Base-by-base conservation (phyloP, 2,797 vertebrate genomes). In the Phoxinus dragarum region DNA sequence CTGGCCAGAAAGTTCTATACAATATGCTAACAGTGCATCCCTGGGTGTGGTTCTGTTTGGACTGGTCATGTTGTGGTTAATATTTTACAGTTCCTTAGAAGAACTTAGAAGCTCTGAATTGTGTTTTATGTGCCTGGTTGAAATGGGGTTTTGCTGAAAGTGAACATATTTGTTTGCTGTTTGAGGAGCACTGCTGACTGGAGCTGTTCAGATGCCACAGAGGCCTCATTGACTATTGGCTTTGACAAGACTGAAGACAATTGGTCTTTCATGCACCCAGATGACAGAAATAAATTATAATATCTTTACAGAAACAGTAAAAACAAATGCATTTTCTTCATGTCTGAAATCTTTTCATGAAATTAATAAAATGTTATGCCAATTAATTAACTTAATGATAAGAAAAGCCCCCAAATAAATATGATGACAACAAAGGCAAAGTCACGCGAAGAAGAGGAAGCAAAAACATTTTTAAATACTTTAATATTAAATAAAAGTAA, bases 81-180 rank as follows among this genome's bases (percentile, higher is more conserved):
- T 67, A 77, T 71, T 52, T 85, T 11, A 36, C 38, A 67, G 6
- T 23, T 31, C 54, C 42, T 75, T 42, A 23, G 42, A 38, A 61
- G 47, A 4, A 23, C 74, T 74, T 27, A 27, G 54, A 49, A 56
- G 8, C 52, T 21, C 52, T 54, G 44, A 79, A 42, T 54, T n/a
- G 68, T 71, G 27, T 64, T 72, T 9, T 69, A 67, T 40, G 21
- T 73, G 80, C 47, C 72, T 68, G 23, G 31, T 42, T 72, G 75
- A 91, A 86, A 84, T 89, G 52, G 34, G 71, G 82, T 87, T 89
- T 89, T 84, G 85, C 75, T 80, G 75, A 89, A 89, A 87, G n/a
- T 87, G 31, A n/a, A 76, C 11, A 64, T 42, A 42, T 66, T 34
- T 66, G 17, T 78, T 14, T 47, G 47, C 49, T 23, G 4, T 8